Conservation (phyloP, 2,888 invertebrate species). For the Lepidonotus clava region DNA sequence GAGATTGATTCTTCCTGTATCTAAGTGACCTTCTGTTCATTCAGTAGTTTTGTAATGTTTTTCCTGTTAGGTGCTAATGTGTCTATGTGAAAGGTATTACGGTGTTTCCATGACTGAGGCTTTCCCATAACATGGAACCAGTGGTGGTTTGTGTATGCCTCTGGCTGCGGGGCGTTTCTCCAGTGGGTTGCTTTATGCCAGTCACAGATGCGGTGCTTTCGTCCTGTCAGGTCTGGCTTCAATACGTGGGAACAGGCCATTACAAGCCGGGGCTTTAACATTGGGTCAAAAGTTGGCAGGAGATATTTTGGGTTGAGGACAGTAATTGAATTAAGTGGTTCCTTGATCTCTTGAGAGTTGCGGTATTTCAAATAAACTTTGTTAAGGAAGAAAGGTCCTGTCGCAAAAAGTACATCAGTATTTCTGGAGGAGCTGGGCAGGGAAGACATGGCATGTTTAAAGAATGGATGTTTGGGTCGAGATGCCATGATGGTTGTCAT, state of each 20-base stretch:
- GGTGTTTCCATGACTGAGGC: neutral
- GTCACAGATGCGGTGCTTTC: neutral
- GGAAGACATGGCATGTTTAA: slow-evolving; percentile 54
- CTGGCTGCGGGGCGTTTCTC: neutral
- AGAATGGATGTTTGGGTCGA: slow-evolving; percentile 60
- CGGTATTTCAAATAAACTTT: neutral
- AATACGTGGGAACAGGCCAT: neutral
- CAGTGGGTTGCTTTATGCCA: neutral
- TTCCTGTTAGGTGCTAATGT: neutral
- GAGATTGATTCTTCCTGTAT: no score
- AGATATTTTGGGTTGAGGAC: neutral
- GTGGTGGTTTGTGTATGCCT: slow-evolving; percentile 11
- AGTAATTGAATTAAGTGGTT: slow-evolving; percentile 2
- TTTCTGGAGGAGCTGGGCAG: neutral
- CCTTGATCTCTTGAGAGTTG: neutral
- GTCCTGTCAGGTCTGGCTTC: neutral
- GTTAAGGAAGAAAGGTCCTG: slow-evolving; percentile 12
- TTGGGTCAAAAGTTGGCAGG: neutral
- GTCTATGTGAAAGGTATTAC: neutral
- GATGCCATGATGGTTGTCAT: slow-evolving; percentile 65
- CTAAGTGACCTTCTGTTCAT: no score
- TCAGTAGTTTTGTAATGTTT: no score
- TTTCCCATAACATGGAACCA: neutral
- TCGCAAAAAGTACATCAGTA: neutral
- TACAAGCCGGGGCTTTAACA: neutral